A percentile compares a stretch with the other conserved stretches of the same genome.
phyloP scores from a whole-genome alignment of 2,113 vertebrate genomes.

The Pholis gunnellus region DNA sequence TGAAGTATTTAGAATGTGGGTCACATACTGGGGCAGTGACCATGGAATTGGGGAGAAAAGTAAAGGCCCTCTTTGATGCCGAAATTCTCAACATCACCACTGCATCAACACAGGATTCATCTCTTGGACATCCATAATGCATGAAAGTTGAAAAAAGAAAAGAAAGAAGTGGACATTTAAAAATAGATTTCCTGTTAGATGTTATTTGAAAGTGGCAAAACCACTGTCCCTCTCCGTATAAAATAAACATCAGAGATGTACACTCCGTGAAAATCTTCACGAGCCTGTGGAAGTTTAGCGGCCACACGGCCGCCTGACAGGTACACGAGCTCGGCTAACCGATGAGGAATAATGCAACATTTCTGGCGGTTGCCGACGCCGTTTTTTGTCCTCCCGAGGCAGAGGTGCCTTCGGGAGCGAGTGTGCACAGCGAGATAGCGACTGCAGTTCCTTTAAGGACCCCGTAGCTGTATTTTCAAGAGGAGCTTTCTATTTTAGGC shows the following conservation, averaged over 20 bases:
- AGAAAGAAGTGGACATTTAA: conserved; percentile 20
- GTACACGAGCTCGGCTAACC: conserved; percentile 31
- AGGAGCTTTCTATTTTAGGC: conserved; percentile 65
- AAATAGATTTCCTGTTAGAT: conserved; percentile 32
- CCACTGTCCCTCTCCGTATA: conserved; percentile 18
- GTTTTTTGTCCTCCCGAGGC: conserved; percentile 64
- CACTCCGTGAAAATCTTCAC: conserved; percentile 4
- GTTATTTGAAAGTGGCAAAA: conserved; percentile 44
- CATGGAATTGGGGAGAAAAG: conserved; percentile 64
- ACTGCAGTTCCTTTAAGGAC: conserved; percentile 49
- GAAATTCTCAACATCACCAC: conserved; percentile 56
- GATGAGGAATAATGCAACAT: conserved; percentile 57
- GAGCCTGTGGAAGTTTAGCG: conserved; percentile 18
- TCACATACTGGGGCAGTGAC: conserved; percentile 71
- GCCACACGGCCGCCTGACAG: conserved; percentile 40
- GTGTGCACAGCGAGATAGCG: conserved; percentile 68
- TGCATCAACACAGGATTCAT: conserved; percentile 50
- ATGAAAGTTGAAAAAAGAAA: conserved; percentile 18
- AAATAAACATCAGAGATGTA: conserved; percentile 19
- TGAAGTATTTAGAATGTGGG: conserved; percentile 73
- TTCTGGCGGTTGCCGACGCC: conserved; percentile 47
- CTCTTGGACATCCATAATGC: conserved; percentile 50
- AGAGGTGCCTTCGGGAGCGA: conserved; percentile 53
- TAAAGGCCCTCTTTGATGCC: conserved; percentile 70
- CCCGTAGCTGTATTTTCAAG: conserved; percentile 63